Conservation (phyloP, 2,797 vertebrate species). For the Lophotriccus pileatus region DNA sequence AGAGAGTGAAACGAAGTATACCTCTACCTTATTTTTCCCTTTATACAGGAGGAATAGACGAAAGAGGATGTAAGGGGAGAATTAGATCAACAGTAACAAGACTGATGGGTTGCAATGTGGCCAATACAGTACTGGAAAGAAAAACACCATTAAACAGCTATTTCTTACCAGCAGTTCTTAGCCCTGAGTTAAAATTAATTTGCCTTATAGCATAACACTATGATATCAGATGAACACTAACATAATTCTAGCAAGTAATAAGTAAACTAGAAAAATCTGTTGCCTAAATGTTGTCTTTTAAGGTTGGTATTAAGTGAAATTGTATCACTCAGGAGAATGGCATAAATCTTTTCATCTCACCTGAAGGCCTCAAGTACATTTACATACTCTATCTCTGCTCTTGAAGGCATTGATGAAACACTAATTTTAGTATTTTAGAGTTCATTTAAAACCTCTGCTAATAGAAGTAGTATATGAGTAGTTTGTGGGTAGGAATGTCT, state of each 20-base stretch:
- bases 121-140: background rate
- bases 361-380: background rate
- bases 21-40: background rate
- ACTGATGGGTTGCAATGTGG: background rate
- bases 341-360: background rate
- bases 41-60: background rate
- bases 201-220: background rate
- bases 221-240: background rate
- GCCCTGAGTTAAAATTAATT: background rate
- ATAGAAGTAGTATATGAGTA: background rate
- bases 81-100: background rate
- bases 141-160: background rate
- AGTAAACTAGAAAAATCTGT: background rate
- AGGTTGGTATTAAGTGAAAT: background rate
- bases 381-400: background rate
- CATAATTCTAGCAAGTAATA: background rate
- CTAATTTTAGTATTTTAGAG: background rate
- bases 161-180: background rate
- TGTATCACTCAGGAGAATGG: background rate
- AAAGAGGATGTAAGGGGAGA: background rate
- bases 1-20: background rate
- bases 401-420: background rate
- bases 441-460: background rate
- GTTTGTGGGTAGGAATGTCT: background rate
- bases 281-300: background rate